Conservation (phyloP, 1,140 invertebrate genomes). For the Arctopsyche grandis region DNA sequence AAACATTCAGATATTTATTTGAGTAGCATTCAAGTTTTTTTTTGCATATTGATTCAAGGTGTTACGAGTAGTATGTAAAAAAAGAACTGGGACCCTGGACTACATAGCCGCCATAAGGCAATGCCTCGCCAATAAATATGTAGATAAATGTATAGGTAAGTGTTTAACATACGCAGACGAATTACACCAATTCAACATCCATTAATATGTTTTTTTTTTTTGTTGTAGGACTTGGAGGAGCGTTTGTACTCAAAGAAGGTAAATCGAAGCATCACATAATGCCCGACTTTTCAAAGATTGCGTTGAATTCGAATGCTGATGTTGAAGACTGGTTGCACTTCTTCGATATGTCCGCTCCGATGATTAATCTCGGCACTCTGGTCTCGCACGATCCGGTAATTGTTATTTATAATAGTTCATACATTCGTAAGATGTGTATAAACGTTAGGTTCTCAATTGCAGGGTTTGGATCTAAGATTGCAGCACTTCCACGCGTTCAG, state of each 20-base stretch:
- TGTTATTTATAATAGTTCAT: conserved; percentile 39
- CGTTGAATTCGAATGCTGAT: conserved; percentile 76
- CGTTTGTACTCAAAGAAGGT: conserved; percentile 85
- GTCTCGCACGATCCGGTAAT: conserved; percentile 86
- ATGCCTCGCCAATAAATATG: conserved; percentile 75
- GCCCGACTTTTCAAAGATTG: conserved; percentile 86
- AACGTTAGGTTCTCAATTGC: conserved; percentile 10
- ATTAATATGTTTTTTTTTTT: too few species aligned
- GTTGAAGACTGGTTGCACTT: conserved; percentile 92
- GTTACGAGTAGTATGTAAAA: conserved; percentile 82
- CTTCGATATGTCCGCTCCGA: conserved; percentile 87
- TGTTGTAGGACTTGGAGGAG: conserved; percentile 86
- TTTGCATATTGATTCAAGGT: conserved; percentile 69
- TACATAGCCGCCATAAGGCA: conserved; percentile 86
- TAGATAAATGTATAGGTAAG: conserved; percentile 79
- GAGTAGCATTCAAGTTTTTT: too few species aligned
- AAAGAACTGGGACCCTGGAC: conserved; percentile 80
- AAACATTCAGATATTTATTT: too few species aligned
- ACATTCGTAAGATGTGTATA: too few species aligned
- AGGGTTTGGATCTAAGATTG: conserved; percentile 87
- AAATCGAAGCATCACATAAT: conserved; percentile 92
- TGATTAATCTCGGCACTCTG: conserved; percentile 88
- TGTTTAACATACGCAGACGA: not conserved
- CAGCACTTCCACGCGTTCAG: conserved; percentile 97
- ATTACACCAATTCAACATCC: not conserved